Conservation (phyloP, 2,113 vertebrate species). For the Brachionichthys hirsutus region DNA sequence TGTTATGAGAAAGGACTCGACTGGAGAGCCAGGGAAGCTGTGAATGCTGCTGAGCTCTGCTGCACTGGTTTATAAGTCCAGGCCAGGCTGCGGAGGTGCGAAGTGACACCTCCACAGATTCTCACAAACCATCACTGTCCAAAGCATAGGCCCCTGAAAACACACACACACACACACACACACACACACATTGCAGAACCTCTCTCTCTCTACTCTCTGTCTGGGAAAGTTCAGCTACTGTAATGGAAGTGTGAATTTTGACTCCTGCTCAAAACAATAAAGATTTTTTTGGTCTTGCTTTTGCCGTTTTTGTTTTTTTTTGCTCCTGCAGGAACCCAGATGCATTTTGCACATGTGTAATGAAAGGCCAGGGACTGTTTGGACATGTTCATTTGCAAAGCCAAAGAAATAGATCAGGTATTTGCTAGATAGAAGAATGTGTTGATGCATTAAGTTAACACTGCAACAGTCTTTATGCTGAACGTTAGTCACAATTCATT, state of each 20-base stretch:
- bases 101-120: constrained; percentile 82
- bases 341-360: constrained; percentile 63
- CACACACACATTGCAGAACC: no score
- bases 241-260: constrained; percentile 81
- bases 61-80: constrained; percentile 74
- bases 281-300: no score
- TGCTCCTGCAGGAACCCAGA: constrained; percentile 38
- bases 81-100: constrained; percentile 75
- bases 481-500: no score
- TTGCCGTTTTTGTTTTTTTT: constrained; percentile 44
- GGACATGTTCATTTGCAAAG: background rate
- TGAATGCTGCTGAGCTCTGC: constrained; percentile 54
- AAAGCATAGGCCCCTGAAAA: constrained; percentile 43
- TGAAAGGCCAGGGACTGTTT: constrained; percentile 11
- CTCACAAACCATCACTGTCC: constrained; percentile 67
- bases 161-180: constrained; percentile 26
- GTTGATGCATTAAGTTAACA: no score
- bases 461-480: no score
- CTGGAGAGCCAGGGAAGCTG: constrained; percentile 37
- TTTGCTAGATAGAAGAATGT: no score
- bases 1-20: constrained; percentile 55
- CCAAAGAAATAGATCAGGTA: no score
- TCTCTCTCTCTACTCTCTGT: constrained; percentile 42
- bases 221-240: constrained; percentile 77
- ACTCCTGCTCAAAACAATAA: constrained; percentile 78